phyloP scores from a whole-genome alignment of 1,140 invertebrate species.

The Orchestia grillus region DNA sequence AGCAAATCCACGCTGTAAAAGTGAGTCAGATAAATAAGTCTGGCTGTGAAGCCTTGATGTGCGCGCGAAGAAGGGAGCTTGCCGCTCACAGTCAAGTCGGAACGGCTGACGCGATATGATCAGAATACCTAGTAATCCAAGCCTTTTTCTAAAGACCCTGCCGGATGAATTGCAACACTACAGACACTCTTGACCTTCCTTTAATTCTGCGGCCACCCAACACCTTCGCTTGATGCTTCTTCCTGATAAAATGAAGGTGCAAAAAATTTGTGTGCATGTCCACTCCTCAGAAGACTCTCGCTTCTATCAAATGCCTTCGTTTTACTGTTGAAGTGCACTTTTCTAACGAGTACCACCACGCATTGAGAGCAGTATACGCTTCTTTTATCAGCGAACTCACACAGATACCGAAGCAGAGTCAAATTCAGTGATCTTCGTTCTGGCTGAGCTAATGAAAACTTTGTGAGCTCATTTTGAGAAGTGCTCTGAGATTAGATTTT shows the following conservation, averaged over 20 bases:
- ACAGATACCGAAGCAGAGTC: background rate
- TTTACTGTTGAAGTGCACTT: background rate
- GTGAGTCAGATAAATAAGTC: background rate
- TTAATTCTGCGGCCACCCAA: slow-evolving; percentile 6
- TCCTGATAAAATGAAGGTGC: background rate
- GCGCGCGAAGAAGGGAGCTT: background rate
- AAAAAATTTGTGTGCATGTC: background rate
- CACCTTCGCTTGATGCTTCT: slow-evolving; percentile 6
- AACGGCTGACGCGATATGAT: background rate
- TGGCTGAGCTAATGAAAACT: background rate
- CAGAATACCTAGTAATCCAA: background rate
- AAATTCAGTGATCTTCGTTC: background rate
- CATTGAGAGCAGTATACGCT: background rate
- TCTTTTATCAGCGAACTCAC: background rate
- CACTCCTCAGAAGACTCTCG: background rate
- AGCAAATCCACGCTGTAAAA: background rate
- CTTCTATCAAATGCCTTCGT: background rate
- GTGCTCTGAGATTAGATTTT: background rate
- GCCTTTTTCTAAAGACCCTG: slow-evolving; percentile 7
- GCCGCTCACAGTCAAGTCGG: background rate
- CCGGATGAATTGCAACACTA: background rate
- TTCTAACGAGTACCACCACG: background rate
- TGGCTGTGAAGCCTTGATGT: background rate
- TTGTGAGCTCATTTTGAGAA: background rate
- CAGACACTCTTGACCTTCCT: slow-evolving; percentile 6